Base-by-base conservation (phyloP, 1,140 invertebrate species). In the Potamilus streckersoni region DNA sequence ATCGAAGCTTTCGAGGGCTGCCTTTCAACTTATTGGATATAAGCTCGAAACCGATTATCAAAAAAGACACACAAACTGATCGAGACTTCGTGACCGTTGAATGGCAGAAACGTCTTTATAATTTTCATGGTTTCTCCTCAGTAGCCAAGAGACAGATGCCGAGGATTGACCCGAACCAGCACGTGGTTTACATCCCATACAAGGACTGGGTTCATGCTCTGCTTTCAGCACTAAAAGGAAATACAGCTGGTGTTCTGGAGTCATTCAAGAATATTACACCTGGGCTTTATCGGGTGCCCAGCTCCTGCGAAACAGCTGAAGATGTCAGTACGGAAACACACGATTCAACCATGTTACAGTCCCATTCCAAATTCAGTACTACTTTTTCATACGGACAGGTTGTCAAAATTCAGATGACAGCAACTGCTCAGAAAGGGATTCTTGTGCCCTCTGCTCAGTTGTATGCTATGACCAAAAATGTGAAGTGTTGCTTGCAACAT, bases 401-500 rank as follows among this genome's bases (percentile, higher is more conserved):
- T 20, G 20, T 84, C 5, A 55, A 69, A 14, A 56, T 83, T 0
- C 80, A 83, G 70, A 60, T 84, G 67, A 65, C 73, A 19, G 69
- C 81, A 4, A 70, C 69, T 23, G 65, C 67, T 13, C 20, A 70
- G 17, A 73, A 65, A 65, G 81, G 81, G 14, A 31, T 80, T 16
- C 64, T 81, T 0, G 49, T 27, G 49, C 77, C 79, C 4, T 69
- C 72, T n/a, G 66, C 76, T 14, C 62, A 73, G 59, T 20, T 83
- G 14, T n/a, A 79, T 12, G 67, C 73, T n/a, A 60, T 81, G 27
- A 76, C 80, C 14, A 69, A 78, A 17, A 81, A 82, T 68, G 65
- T 81, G 17, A 79, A 79, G 49, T 63, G 79, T 19, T 84, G 83
- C 67, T 66, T 79, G 27, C 56, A 56, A 65, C 83, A 83, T 69